Percentiles rank a stretch among this genome's conserved stretches.
Evolutionary conservation across 1,140 invertebrate genomes (phyloP).

Genomic region (Plodia interpunctella): DNA sequence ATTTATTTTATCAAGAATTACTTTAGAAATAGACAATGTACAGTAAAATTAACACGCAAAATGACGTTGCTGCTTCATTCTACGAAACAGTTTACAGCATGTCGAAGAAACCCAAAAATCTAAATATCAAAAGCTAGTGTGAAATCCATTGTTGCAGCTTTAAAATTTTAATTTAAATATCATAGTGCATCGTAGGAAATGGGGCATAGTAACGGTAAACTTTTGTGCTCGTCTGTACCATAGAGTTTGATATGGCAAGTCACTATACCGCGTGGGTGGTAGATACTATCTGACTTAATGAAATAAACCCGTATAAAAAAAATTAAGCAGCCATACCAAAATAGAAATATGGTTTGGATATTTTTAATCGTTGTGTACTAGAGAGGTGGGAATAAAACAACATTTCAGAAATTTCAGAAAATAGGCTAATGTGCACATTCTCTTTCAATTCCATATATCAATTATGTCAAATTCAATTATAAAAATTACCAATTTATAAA

Average conservation of each 20-base stretch:
- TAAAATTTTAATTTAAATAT: background rate
- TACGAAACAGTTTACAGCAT: too few species aligned
- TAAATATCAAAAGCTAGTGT: background rate
- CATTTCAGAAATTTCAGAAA: too few species aligned
- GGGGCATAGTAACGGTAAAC: conserved; percentile 33
- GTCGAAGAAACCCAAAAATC: background rate
- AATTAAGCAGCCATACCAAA: conserved; percentile 20
- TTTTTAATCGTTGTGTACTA: background rate
- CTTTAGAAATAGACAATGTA: too few species aligned
- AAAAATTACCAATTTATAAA: too few species aligned
- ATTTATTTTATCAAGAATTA: too few species aligned
- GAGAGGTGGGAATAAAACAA: too few species aligned
- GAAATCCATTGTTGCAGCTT: conserved; percentile 8
- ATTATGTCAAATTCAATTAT: too few species aligned
- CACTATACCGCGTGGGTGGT: conserved; percentile 70
- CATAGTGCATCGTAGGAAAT: conserved; percentile 12
- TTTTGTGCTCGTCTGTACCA: conserved; percentile 44
- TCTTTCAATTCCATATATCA: too few species aligned
- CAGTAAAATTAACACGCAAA: too few species aligned
- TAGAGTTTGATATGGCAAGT: conserved; percentile 64
- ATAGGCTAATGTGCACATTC: too few species aligned
- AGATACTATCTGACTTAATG: conserved; percentile 67
- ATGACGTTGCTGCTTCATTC: too few species aligned
- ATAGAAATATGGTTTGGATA: background rate
- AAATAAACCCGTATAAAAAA: conserved; percentile 67